These are phyloP conservation scores for Bedellia somnulentella DNA, from an alignment of 2,888 invertebrate species.

Conservation along the genomic window DNA sequence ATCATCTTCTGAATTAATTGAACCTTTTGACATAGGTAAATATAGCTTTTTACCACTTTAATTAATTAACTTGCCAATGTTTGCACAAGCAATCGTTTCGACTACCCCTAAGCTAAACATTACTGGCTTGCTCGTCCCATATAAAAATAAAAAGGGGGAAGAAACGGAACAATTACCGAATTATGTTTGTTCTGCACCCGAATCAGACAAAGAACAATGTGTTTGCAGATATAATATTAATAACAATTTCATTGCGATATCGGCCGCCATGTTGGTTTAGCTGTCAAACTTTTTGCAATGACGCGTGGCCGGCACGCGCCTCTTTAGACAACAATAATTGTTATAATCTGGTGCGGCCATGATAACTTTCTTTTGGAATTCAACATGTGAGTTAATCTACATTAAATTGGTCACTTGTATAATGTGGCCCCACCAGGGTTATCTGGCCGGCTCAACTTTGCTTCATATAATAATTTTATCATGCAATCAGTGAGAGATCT, in stretches of 20 bases:
- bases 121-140: slow-evolving; percentile 15
- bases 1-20: too few species aligned
- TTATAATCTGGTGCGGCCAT: slow-evolving; percentile 36
- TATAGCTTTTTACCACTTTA: slow-evolving; percentile 3
- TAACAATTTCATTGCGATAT: slow-evolving; percentile 48
- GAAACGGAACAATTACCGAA: slow-evolving; percentile 40
- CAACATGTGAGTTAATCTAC: too few species aligned
- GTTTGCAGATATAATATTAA: slow-evolving; percentile 46
- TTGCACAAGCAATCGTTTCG: slow-evolving; percentile 23
- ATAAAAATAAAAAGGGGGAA: slow-evolving; percentile 27
- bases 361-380: too few species aligned
- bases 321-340: slow-evolving; percentile 20
- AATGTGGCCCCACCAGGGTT: too few species aligned
- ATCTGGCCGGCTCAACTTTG: too few species aligned
- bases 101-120: slow-evolving; percentile 25
- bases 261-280: slow-evolving; percentile 48
- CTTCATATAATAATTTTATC: too few species aligned
- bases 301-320: slow-evolving; percentile 34
- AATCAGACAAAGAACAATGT: slow-evolving; percentile 29
- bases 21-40: too few species aligned
- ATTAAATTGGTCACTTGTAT: too few species aligned
- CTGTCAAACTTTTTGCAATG: slow-evolving; percentile 31
- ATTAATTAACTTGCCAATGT: slow-evolving; percentile 13
- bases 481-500: too few species aligned
- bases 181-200: slow-evolving; percentile 35